A percentile compares a stretch with the other conserved stretches of the same genome.
Conservation (phyloP, 2,113 vertebrate genomes). For the Spilogale gracilis region DNA sequence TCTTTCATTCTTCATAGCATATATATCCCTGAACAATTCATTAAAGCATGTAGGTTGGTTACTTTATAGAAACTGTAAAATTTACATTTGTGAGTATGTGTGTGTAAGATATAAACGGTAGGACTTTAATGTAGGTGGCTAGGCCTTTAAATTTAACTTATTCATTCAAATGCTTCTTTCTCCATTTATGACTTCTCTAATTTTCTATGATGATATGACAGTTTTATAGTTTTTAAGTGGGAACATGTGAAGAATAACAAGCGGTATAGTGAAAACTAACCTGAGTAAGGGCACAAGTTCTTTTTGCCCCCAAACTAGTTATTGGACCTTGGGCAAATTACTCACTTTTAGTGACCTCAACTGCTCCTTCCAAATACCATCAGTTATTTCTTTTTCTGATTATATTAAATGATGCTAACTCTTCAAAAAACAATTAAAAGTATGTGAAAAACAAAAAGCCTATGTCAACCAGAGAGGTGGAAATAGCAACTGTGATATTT, state of each 20-base stretch:
- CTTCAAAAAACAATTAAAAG: background rate
- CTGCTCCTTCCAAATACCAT: background rate
- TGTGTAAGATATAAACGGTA: background rate
- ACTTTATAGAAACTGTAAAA: background rate
- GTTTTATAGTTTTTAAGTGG: conserved; percentile 35
- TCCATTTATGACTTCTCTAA: conserved; percentile 16
- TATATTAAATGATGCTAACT: background rate
- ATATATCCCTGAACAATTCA: conserved; percentile 41
- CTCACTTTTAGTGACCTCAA: background rate
- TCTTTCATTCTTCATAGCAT: conserved; percentile 5
- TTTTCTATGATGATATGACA: background rate
- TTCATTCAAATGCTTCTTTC: background rate
- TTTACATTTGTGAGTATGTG: background rate
- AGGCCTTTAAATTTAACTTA: background rate
- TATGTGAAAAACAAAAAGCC: background rate
- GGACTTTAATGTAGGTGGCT: background rate
- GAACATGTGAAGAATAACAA: background rate
- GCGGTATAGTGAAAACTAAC: background rate
- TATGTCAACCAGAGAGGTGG: background rate
- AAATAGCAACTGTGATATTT: background rate
- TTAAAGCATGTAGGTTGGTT: conserved; percentile 44
- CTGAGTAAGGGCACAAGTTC: background rate
- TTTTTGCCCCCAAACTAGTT: background rate
- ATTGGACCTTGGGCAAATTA: conserved; percentile 8
- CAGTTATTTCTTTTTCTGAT: background rate